These are phyloP conservation scores for Neotoma lepida DNA, from an alignment of 2,113 vertebrate species.

Conservation along the genomic window DNA sequence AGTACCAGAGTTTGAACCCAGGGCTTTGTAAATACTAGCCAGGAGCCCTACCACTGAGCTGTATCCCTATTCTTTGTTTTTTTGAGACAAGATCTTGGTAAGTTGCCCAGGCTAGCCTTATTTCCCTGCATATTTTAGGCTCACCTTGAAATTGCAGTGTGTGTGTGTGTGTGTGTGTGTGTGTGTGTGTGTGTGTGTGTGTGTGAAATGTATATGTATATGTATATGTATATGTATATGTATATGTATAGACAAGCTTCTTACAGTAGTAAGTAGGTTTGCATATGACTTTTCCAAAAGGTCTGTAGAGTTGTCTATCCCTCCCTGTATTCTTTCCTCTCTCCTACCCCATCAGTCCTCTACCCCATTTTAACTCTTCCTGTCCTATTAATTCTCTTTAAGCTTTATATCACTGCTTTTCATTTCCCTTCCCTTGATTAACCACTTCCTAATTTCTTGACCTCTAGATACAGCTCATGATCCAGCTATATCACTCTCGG, in stretches of 20 bases:
- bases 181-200: background rate
- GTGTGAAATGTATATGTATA: background rate
- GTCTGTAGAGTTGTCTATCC: background rate
- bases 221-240: accelerated
- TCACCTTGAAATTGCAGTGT: background rate
- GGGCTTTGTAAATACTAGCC: background rate
- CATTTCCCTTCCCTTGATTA: background rate
- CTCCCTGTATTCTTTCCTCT: too few relatives aligned
- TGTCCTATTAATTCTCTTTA: background rate
- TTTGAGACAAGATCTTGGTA: background rate
- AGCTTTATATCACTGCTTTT: background rate
- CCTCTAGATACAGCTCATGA: background rate
- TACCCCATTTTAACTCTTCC: background rate
- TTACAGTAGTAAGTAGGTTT: background rate
- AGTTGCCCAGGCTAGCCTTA: background rate
- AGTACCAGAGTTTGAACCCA: background rate
- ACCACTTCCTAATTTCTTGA: background rate
- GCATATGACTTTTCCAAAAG: background rate
- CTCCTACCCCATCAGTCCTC: background rate
- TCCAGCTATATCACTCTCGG: background rate
- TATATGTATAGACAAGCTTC: background rate
- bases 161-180: too few relatives aligned
- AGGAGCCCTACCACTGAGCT: background rate
- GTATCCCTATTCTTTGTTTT: background rate
- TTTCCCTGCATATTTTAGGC: background rate